phyloP scores from a whole-genome alignment of 2,113 vertebrate genomes.

The Paedocypris sp. region DNA sequence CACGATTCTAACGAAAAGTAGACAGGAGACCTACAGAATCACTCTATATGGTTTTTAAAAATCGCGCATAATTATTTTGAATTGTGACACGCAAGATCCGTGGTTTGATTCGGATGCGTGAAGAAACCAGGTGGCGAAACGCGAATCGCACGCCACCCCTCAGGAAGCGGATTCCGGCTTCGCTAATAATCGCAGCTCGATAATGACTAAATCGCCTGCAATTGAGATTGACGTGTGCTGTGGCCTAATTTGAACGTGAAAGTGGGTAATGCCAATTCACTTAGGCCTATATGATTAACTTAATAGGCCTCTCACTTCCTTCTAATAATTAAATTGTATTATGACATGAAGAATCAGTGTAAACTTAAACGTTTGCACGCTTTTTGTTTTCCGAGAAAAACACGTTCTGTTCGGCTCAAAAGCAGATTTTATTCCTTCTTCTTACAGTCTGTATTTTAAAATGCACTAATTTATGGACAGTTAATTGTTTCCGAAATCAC shows the following conservation, averaged over 20 bases:
- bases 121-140: neutral
- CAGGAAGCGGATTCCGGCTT: neutral
- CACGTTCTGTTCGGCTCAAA: too few relatives aligned
- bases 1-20: neutral
- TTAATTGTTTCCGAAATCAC: too few relatives aligned
- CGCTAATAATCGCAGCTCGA: neutral
- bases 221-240: neutral
- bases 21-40: neutral
- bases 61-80: neutral
- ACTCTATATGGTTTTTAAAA: neutral
- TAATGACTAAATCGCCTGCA: conserved; percentile 1
- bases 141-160: too few relatives aligned
- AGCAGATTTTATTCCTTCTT: too few relatives aligned
- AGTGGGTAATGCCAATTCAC: neutral
- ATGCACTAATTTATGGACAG: too few relatives aligned
- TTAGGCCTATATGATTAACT: conserved; percentile 9
- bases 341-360: neutral
- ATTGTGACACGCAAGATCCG: too few relatives aligned
- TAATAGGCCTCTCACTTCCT: neutral
- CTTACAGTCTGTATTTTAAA: too few relatives aligned
- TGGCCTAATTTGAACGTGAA: neutral
- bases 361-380: too few relatives aligned
- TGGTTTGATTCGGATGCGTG: neutral
- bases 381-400: too few relatives aligned
- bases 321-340: neutral